phyloP scores from a whole-genome alignment of 1,140 invertebrate genomes.

The Macrocentrus cingulum region DNA sequence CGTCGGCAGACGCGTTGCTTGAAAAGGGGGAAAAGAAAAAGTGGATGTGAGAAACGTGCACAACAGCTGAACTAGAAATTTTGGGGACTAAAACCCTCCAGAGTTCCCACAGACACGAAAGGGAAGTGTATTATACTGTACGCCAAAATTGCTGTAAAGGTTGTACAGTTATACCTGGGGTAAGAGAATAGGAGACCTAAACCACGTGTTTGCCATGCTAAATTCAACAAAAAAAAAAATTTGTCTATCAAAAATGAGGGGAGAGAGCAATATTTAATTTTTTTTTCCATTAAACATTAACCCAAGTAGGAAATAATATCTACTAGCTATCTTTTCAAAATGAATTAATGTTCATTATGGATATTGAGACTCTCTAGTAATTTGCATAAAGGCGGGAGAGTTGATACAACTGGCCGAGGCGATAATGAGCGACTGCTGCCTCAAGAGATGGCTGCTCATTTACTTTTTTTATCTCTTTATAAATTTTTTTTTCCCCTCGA shows the following conservation, averaged over 20 bases:
- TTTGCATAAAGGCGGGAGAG: slow-evolving; percentile 47
- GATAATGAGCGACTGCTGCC: slow-evolving; percentile 36
- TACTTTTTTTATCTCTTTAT: slow-evolving; percentile 29
- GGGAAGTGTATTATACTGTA: slow-evolving; percentile 1
- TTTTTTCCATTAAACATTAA: no score
- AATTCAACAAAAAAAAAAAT: no score
- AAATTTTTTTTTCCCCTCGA: slow-evolving; percentile 10
- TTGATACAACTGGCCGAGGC: slow-evolving; percentile 38
- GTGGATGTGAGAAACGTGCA: no score
- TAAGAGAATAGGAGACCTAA: neutral
- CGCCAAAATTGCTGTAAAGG: neutral
- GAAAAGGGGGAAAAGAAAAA: no score
- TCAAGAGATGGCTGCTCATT: slow-evolving; percentile 28
- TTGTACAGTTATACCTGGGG: neutral
- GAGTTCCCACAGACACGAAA: neutral
- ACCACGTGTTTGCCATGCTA: slow-evolving; percentile 6
- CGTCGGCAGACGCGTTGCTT: no score
- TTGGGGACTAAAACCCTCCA: no score
- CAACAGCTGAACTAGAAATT: no score
- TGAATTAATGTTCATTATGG: slow-evolving; percentile 51
- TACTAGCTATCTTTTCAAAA: slow-evolving; percentile 40
- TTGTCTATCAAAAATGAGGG: no score
- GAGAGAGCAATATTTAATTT: no score
- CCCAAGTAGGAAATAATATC: no score
- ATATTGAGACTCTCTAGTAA: slow-evolving; percentile 42